Percentiles rank a stretch among this genome's conserved stretches.
Evolutionary conservation across 2,113 vertebrate species (phyloP).

Genomic region (Prinia subflava): DNA sequence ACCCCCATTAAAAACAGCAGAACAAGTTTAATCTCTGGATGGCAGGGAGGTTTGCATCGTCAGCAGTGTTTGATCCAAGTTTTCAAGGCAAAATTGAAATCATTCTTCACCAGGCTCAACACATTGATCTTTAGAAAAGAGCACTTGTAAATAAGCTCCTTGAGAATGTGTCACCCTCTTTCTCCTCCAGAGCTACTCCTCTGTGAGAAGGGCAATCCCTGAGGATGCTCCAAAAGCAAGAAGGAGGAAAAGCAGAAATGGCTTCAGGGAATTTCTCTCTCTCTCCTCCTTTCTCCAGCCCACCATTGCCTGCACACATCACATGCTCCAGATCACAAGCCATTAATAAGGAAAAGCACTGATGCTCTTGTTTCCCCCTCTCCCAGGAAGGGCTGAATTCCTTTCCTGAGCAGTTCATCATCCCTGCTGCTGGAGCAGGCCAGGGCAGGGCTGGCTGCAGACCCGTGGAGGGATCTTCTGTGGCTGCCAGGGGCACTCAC

Average conservation of each 20-base stretch:
- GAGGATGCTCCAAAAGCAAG: background rate
- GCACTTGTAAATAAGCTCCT: constrained; percentile 50
- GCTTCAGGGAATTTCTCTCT: background rate
- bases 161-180: background rate
- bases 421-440: accelerated
- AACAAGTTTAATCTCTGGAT: constrained; percentile 43
- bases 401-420: background rate
- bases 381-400: background rate
- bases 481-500: accelerated
- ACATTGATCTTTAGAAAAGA: constrained; percentile 31
- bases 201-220: background rate
- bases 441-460: background rate
- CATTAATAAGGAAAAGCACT: background rate
- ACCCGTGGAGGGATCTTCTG: accelerated
- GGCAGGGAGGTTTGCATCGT: constrained; percentile 2
- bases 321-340: constrained; percentile 4
- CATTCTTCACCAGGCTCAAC: constrained; percentile 25
- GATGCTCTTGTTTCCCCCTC: accelerated
- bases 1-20: constrained; percentile 22
- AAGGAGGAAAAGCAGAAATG: background rate
- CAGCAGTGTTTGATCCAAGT: constrained; percentile 58
- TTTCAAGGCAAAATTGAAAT: constrained; percentile 56
- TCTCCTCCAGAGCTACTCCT: background rate
- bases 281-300: background rate
- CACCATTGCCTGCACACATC: background rate